Evolutionary conservation across 2,113 vertebrate genomes (phyloP), one percentile per base, ranked within the genome.

Genomic region (Turdus rufiventris): DNA sequence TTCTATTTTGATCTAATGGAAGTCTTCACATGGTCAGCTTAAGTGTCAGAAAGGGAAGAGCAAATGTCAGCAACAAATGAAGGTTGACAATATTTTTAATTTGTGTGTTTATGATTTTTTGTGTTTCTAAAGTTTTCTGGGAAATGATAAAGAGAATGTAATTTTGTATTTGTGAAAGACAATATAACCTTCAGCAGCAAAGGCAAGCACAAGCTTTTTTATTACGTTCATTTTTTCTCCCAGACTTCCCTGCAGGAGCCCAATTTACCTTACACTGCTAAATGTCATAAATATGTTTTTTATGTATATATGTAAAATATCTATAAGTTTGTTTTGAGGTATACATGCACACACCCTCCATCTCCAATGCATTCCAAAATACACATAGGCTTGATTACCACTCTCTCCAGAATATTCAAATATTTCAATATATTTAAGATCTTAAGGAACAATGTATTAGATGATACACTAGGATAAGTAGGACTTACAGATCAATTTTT

Each of bases 301-400:
- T 24, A 36, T 26, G 13, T 4, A n/a, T n/a, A 19, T 10, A 13
- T 48, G 33, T 7, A 72, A 57, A 40, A n/a, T 8, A 47, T 65
- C 19, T 40, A 0, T 51, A 47, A 14, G 5, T 45, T 54, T 61
- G 7, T 53, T 18, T 14, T 74, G 19, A 18, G 13, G n/a, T 67
- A 43, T 8, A 91, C 4, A 62, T 25, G 62, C 5, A 79, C 3
- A 18, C 2, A 1, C 5, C 1, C 6, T 29, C n/a, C 25, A 15
- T 1, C 7, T 15, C 8, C 10, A 65, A 17, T 2, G 14, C 33
- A 31, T 10, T 50, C 8, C 8, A 75, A 79, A 80, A 63, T 42
- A 75, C 21, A 40, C 19, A 17, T 3, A 62, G 68, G 34, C 19
- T 85, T 82, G 65, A 67, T 57, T 75, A 66, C 21, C 34, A 71